A percentile compares a stretch with the other conserved stretches of the same genome.
phyloP scores from a whole-genome alignment of 1,140 invertebrate genomes.

The Xylocopa sonorina region DNA sequence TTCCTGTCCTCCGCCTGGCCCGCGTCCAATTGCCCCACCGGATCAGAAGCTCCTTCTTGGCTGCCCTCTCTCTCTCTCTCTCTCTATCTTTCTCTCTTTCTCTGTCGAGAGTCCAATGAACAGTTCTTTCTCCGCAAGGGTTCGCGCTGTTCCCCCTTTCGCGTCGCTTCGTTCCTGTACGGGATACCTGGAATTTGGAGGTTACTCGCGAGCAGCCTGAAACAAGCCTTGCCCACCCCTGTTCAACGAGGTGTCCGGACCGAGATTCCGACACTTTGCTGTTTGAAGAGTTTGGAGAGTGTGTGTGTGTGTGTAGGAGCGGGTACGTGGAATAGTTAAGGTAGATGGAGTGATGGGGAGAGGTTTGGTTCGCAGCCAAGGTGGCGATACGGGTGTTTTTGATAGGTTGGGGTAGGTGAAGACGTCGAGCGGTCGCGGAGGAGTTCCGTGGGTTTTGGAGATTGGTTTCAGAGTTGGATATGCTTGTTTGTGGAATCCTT shows the following conservation, averaged over 20 bases:
- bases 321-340: too few relatives aligned
- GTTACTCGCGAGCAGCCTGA: conserved; percentile 5
- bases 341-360: not conserved
- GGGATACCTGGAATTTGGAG: conserved; percentile 26
- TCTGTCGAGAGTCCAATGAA: too few relatives aligned
- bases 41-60: conserved; percentile 76
- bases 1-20: conserved; percentile 70
- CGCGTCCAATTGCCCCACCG: conserved; percentile 71
- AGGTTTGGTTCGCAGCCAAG: too few relatives aligned
- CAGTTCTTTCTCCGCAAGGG: not conserved
- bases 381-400: too few relatives aligned
- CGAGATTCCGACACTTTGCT: not conserved
- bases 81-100: not conserved
- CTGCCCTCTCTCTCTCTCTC: conserved; percentile 16
- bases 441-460: too few relatives aligned
- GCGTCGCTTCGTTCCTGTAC: not conserved
- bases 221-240: conserved; percentile 16
- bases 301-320: too few relatives aligned
- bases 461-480: too few relatives aligned
- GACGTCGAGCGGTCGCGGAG: too few relatives aligned
- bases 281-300: not conserved
- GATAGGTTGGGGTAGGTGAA: too few relatives aligned
- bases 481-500: too few relatives aligned
- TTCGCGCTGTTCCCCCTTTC: not conserved
- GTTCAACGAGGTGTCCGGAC: not conserved